phyloP scores from a whole-genome alignment of 2,888 invertebrate genomes.

The Muscina levida region DNA sequence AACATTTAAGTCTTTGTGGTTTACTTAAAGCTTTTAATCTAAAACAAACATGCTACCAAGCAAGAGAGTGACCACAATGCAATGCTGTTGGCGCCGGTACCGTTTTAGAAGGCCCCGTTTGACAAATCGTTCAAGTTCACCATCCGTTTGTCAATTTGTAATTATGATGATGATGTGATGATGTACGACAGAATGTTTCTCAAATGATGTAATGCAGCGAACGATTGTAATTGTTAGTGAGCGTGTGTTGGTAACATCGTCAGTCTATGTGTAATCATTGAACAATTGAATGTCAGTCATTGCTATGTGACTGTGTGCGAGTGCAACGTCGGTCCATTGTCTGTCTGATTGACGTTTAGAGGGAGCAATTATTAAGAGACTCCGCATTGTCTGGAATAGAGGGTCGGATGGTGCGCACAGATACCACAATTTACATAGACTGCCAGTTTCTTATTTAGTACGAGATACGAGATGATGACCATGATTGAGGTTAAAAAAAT shows the following conservation, averaged over 20 bases:
- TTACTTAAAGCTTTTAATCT: too few species aligned
- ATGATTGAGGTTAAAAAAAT: too few species aligned
- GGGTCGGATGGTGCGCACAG: not conserved
- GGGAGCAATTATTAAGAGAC: too few species aligned
- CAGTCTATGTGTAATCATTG: slow-evolving; percentile 23
- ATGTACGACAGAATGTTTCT: slow-evolving; percentile 35
- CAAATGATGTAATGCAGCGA: slow-evolving; percentile 52
- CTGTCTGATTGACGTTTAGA: too few species aligned
- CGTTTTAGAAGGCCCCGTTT: not conserved
- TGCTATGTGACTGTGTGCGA: too few species aligned
- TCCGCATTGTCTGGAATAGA: not conserved
- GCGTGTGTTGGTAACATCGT: slow-evolving; percentile 9
- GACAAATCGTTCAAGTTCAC: slow-evolving; percentile 58
- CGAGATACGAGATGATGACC: too few species aligned
- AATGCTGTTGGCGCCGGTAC: not conserved
- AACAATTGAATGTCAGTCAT: too few species aligned
- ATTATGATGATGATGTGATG: slow-evolving; percentile 1
- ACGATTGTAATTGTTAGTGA: not conserved
- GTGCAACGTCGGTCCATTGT: too few species aligned
- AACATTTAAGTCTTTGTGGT: too few species aligned
- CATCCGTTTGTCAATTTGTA: slow-evolving; percentile 44
- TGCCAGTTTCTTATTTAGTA: too few species aligned
- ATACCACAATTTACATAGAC: not conserved
- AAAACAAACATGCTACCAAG: too few species aligned
- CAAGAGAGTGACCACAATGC: too few species aligned